Conservation (phyloP, 2,888 invertebrate species). For the Allophyes oxyacanthae region DNA sequence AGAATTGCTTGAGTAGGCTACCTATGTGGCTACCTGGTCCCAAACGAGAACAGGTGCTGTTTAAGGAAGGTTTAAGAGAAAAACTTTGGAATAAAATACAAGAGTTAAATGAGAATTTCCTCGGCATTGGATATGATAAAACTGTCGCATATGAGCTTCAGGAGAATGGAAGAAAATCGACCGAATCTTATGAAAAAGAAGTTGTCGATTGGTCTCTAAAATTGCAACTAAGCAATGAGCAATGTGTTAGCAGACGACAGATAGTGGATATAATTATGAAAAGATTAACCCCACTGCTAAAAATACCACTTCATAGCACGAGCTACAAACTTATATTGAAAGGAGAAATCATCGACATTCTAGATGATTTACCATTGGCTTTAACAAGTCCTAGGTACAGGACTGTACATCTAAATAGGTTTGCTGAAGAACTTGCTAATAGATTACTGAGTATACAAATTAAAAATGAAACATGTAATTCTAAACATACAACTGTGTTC, state of each 20-base stretch:
- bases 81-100: slow-evolving; percentile 61
- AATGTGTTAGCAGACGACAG: slow-evolving; percentile 6
- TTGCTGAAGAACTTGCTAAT: slow-evolving; percentile 59
- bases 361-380: slow-evolving; percentile 52
- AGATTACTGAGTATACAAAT: slow-evolving; percentile 47
- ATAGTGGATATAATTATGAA: slow-evolving; percentile 30
- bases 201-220: slow-evolving; percentile 38
- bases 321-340: slow-evolving; percentile 59
- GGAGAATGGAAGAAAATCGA: not conserved
- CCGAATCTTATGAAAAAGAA: slow-evolving; percentile 27
- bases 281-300: slow-evolving; percentile 31
- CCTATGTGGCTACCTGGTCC: slow-evolving; percentile 64
- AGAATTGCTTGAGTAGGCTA: slow-evolving; percentile 60
- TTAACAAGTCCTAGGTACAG: slow-evolving; percentile 19
- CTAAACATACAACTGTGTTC: slow-evolving; percentile 1
- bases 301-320: slow-evolving; percentile 30
- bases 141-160: not conserved
- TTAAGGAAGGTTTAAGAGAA: slow-evolving; percentile 58
- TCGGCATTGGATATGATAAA: slow-evolving; percentile 20
- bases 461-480: slow-evolving; percentile 22
- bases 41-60: slow-evolving; percentile 48
- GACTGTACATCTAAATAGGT: slow-evolving; percentile 45
- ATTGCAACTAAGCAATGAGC: slow-evolving; percentile 20
- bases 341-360: slow-evolving; percentile 59
- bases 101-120: slow-evolving; percentile 50